phyloP scores from a whole-genome alignment of 1,140 invertebrate genomes.

The Formica exsecta region DNA sequence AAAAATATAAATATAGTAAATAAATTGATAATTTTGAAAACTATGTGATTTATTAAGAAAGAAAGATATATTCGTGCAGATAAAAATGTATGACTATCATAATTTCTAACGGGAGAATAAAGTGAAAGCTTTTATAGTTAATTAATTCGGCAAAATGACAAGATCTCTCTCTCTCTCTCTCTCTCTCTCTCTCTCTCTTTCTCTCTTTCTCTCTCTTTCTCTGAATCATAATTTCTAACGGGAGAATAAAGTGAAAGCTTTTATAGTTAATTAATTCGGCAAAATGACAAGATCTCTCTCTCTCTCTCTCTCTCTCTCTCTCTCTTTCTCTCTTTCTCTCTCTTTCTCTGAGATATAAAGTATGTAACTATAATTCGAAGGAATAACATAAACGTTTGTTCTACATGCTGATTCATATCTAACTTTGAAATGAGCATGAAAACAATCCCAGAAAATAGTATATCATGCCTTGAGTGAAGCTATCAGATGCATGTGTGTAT shows the following conservation, averaged over 20 bases:
- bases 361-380: not conserved
- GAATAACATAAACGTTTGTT: not conserved
- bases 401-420: constrained; percentile 33
- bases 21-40: not conserved
- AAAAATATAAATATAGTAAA: constrained; percentile 8
- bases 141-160: constrained; percentile 7
- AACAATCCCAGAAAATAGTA: constrained; percentile 42
- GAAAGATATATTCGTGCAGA: not conserved
- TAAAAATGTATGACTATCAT: not conserved
- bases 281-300: not conserved
- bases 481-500: constrained; percentile 34
- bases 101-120: not conserved
- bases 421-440: not conserved
- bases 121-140: not conserved
- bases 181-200: no score
- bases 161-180: not conserved
- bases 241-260: not conserved
- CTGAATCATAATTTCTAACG: not conserved
- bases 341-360: not conserved
- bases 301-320: not conserved
- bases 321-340: not conserved
- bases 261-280: constrained; percentile 10
- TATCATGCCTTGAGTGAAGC: constrained; percentile 27
- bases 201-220: no score
- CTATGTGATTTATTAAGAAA: not conserved